A percentile compares a stretch with the other conserved stretches of the same genome.
These are phyloP conservation scores for Dexiosoma caninum DNA, from an alignment of 2,888 invertebrate genomes.

Conservation along the genomic window DNA sequence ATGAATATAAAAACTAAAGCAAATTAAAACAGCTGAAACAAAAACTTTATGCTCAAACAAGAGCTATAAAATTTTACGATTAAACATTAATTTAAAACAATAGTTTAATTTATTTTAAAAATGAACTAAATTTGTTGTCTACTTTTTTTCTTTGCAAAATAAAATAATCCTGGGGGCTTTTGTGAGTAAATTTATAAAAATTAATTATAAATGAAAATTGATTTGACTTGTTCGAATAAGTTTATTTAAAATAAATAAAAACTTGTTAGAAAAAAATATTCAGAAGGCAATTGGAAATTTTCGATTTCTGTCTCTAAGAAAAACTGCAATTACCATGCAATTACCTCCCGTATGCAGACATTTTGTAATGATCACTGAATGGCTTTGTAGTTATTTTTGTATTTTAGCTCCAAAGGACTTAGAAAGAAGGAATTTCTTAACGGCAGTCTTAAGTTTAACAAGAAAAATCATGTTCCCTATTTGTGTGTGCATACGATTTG, in stretches of 20 bases:
- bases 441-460: too few species aligned
- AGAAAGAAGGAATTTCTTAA: too few species aligned
- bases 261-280: background rate
- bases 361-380: too few species aligned
- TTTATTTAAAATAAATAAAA: background rate
- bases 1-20: slow-evolving; percentile 24
- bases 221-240: background rate
- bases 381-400: too few species aligned
- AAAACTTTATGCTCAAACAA: slow-evolving; percentile 11
- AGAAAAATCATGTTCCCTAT: too few species aligned
- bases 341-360: too few species aligned
- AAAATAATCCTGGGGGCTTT: background rate
- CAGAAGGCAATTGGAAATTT: too few species aligned
- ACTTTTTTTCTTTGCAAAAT: background rate
- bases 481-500: too few species aligned
- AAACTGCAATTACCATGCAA: too few species aligned
- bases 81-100: slow-evolving; percentile 14
- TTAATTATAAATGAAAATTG: slow-evolving; percentile 1
- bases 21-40: slow-evolving; percentile 16
- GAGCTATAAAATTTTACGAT: slow-evolving; percentile 22
- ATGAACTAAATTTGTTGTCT: background rate
- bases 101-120: slow-evolving; percentile 3
- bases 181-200: background rate
- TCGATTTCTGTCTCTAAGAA: too few species aligned
- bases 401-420: too few species aligned